Base-by-base conservation (phyloP, 2,113 vertebrate species). In the Sardina pilchardus region DNA sequence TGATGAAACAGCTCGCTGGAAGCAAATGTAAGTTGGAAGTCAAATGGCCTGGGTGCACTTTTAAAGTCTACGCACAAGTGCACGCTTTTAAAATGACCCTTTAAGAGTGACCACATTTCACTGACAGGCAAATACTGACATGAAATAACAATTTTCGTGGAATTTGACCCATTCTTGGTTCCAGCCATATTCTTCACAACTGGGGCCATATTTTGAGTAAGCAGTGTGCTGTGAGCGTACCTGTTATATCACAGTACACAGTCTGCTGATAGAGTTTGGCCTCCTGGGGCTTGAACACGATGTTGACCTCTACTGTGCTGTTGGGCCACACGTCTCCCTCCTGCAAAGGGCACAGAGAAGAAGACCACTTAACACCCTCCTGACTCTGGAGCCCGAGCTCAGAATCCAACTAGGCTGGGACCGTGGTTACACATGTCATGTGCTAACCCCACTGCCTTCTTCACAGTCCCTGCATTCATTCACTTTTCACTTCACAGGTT, bases 291-390 rank as follows among this genome's bases (percentile, higher is more conserved):
- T 95, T 96, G 85, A 98, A 97, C 75, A 94, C 90, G 56, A 98
- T 91, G 1, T 2, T 90, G 63, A 98, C 93, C 90, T 96, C 89
- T 45, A 83, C 88, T 0, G 95, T 95, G 30, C 90, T 93, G 45
- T 95, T 95, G 4, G 96, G 96, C 95, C 95, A 97, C 81, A 97
- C 88, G 16, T 98, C 96, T 1, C 96, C 96, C 87, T 97, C 95
- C 96, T 96, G 88, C 59, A 88, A 1, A 92, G 71, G 14, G 75
- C 87, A 90, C n/a, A 84, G 19, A 50, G n/a, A 82, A 50, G 36
- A 82, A 81, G 7, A 43, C 8, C 12, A 78, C 34, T 78, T 78
- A 30, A 34, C 71, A 78, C 71, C 34, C 34, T 34, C 63, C 1
- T n/a, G 71, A 4, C 30, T 36, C 71, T 34, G 5, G 71, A 17